Percentiles rank a stretch among this genome's conserved stretches.
Conservation (phyloP, 2,797 vertebrate genomes). For the Vultur gryphus region DNA sequence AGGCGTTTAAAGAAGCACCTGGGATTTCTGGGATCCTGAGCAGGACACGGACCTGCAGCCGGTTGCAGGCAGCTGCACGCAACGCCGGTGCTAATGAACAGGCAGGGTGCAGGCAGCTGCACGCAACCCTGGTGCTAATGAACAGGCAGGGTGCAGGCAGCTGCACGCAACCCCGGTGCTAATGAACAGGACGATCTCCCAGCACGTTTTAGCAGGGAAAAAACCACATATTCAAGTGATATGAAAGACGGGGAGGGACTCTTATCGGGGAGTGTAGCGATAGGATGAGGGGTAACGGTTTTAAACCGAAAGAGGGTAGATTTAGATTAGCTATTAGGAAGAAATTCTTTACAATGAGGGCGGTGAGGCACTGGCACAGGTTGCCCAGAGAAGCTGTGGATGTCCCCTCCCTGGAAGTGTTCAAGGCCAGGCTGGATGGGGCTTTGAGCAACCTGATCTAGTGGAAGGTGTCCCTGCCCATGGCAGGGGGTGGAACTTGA, state of each 20-base stretch:
- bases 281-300: accelerated
- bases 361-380: accelerated
- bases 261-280: no score
- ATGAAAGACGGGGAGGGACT: neutral
- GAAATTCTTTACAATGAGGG: neutral
- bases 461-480: neutral
- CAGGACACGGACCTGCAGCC: neutral
- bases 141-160: neutral
- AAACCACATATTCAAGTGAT: neutral
- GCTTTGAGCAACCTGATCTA: accelerated
- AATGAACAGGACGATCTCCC: neutral
- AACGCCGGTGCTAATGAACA: neutral
- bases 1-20: neutral
- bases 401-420: neutral
- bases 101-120: neutral
- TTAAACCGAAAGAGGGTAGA: neutral
- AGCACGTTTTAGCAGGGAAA: neutral
- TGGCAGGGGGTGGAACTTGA: accelerated
- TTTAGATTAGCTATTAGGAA: accelerated
- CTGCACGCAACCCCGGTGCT: accelerated
- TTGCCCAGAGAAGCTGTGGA: neutral
- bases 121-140: neutral
- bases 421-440: neutral
- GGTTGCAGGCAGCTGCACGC: neutral
- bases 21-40: neutral